These are phyloP conservation scores for Helostoma temminkii DNA, from an alignment of 2,797 vertebrate genomes.

Conservation along the genomic window DNA sequence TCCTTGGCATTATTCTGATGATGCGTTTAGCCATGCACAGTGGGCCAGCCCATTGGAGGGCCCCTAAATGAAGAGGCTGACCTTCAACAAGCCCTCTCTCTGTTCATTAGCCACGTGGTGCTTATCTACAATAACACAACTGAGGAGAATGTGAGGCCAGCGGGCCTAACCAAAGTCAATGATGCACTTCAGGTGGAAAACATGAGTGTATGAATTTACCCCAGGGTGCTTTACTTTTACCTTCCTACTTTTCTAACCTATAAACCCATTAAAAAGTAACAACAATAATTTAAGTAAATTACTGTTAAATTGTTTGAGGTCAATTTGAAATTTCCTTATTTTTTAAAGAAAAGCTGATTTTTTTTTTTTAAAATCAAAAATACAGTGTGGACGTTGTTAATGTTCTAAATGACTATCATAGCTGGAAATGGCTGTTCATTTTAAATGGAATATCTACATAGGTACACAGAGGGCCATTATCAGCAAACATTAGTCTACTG, in stretches of 20 bases:
- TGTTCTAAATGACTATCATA: too few relatives aligned
- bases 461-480: too few relatives aligned
- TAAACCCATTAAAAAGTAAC: background rate
- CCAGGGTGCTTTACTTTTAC: slow-evolving; percentile 42
- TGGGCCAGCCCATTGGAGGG: slow-evolving; percentile 79
- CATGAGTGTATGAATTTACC: slow-evolving; percentile 58
- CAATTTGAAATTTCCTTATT: too few relatives aligned
- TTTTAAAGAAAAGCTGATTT: too few relatives aligned
- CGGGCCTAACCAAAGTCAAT: slow-evolving; percentile 68
- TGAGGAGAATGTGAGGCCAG: slow-evolving; percentile 73
- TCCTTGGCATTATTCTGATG: slow-evolving; percentile 81
- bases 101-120: slow-evolving; percentile 85
- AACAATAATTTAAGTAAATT: background rate
- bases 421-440: too few relatives aligned
- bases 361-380: too few relatives aligned
- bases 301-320: too few relatives aligned
- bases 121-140: slow-evolving; percentile 82
- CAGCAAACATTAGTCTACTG: too few relatives aligned
- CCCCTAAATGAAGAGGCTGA: slow-evolving; percentile 86
- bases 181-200: slow-evolving; percentile 72
- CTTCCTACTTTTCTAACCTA: slow-evolving; percentile 23
- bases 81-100: slow-evolving; percentile 84
- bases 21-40: slow-evolving; percentile 83
- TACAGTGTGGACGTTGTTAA: too few relatives aligned
- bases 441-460: too few relatives aligned